Conservation (phyloP, 2,888 invertebrate species). For the Brenthis ino region DNA sequence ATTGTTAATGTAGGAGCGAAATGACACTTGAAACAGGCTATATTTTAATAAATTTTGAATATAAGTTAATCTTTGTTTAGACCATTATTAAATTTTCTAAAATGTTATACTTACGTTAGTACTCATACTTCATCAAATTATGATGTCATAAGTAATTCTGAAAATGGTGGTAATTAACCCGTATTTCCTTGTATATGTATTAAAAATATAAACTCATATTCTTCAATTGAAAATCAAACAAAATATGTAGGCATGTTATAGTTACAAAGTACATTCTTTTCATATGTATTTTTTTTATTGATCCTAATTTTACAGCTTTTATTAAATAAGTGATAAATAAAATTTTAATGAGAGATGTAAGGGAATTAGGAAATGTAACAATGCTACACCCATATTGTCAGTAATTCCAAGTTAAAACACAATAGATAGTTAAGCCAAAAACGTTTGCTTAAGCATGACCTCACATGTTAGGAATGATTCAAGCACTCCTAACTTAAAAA, state of each 20-base stretch:
- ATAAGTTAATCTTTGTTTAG: too few species aligned
- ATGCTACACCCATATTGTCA: conserved; percentile 1
- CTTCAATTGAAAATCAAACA: background rate
- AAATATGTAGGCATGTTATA: too few species aligned
- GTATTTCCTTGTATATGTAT: conserved; percentile 3
- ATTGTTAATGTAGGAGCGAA: too few species aligned
- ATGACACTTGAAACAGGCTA: too few species aligned
- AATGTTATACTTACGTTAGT: background rate
- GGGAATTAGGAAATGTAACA: background rate
- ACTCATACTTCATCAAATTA: background rate
- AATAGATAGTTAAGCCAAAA: conserved; percentile 43
- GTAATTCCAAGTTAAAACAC: conserved; percentile 23
- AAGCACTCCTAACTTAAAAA: conserved; percentile 38
- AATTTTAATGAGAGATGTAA: too few species aligned
- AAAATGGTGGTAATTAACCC: background rate
- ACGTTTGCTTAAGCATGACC: conserved; percentile 44
- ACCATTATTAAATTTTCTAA: background rate
- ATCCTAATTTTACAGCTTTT: too few species aligned
- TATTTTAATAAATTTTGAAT: too few species aligned
- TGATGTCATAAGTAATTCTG: conserved; percentile 5
- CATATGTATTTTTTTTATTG: too few species aligned
- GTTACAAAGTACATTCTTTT: too few species aligned
- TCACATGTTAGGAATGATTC: conserved; percentile 45
- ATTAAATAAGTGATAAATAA: too few species aligned
- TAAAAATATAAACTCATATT: background rate